A percentile compares a stretch with the other conserved stretches of the same genome.
Conservation (phyloP, 2,888 invertebrate species). For the Spilarctia lutea region DNA sequence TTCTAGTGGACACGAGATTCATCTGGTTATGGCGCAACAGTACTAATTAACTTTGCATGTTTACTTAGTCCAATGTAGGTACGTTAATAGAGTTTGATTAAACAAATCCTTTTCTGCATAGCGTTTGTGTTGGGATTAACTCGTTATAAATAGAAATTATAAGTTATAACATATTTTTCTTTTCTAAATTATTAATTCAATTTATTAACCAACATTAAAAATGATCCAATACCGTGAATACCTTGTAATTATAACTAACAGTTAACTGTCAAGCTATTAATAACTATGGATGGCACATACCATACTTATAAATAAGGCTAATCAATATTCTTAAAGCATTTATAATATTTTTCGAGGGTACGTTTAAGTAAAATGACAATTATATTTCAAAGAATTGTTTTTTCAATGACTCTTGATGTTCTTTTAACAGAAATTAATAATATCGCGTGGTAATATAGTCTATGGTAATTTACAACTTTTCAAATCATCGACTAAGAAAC, state of each 20-base stretch:
- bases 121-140: conserved; percentile 17
- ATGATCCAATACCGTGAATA: neutral
- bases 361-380: neutral
- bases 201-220: neutral
- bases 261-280: neutral
- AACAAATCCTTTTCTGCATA: conserved; percentile 14
- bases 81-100: conserved; percentile 17
- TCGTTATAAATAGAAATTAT: too few relatives aligned
- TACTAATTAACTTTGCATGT: conserved; percentile 50
- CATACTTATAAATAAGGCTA: neutral
- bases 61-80: conserved; percentile 32
- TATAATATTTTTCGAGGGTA: neutral
- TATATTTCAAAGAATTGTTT: neutral
- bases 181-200: neutral
- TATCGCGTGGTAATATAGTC: too few relatives aligned
- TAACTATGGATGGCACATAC: neutral
- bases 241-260: neutral
- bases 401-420: neutral
- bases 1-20: too few relatives aligned
- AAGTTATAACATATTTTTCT: too few relatives aligned
- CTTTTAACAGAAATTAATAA: too few relatives aligned
- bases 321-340: neutral
- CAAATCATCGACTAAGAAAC: too few relatives aligned
- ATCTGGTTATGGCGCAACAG: too few relatives aligned
- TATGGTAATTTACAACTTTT: too few relatives aligned